Percentiles rank a stretch among this genome's conserved stretches.
phyloP scores from a whole-genome alignment of 2,797 vertebrate species.

The Crenuchus spilurus region DNA sequence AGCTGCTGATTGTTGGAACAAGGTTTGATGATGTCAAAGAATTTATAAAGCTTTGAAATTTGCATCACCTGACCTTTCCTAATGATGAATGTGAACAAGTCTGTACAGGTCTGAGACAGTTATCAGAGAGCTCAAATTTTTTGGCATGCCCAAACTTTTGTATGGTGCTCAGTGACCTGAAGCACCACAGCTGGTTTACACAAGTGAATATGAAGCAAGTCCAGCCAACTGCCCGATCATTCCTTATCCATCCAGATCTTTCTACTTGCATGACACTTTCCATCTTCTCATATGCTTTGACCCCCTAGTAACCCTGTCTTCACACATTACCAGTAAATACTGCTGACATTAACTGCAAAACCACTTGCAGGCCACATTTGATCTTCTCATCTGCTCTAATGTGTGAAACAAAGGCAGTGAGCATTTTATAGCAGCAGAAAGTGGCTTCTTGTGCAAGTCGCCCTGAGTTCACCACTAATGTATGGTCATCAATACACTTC shows the following conservation, averaged over 20 bases:
- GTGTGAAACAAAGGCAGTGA: neutral
- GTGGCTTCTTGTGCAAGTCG: neutral
- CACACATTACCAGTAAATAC: constrained; percentile 12
- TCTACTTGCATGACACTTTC: neutral
- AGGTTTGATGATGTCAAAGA: too few relatives aligned
- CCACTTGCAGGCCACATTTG: constrained; percentile 1
- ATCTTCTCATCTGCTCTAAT: constrained; percentile 9
- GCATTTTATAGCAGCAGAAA: neutral
- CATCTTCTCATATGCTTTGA: neutral
- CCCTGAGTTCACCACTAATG: neutral
- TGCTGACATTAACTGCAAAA: neutral
- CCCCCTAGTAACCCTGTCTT: neutral
- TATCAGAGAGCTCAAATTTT: too few relatives aligned
- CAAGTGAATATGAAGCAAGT: too few relatives aligned
- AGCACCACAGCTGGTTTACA: neutral
- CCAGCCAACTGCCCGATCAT: neutral
- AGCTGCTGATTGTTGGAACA: too few relatives aligned
- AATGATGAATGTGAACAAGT: too few relatives aligned
- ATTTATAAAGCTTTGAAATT: too few relatives aligned
- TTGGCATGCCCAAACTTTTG: too few relatives aligned
- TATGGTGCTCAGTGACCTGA: too few relatives aligned
- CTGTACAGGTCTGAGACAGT: too few relatives aligned
- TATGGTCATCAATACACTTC: neutral
- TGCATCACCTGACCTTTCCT: too few relatives aligned
- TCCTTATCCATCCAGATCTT: neutral